Base-by-base conservation (phyloP, 2,888 invertebrate species). In the Hirtodrosophila cameraria region DNA sequence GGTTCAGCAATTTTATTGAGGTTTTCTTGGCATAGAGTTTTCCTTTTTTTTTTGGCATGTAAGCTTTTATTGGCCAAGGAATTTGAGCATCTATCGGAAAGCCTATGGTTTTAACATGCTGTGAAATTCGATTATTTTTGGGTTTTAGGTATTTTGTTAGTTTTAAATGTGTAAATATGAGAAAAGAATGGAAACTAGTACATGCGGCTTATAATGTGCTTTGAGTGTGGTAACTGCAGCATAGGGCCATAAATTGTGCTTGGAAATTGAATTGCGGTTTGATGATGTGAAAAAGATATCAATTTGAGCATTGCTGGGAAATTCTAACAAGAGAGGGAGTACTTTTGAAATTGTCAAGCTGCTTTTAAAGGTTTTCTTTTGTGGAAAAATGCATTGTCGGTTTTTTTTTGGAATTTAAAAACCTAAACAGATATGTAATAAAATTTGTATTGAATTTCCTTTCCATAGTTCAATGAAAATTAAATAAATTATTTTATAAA, bases 51-150 rank as follows among this genome's bases (percentile, higher is more conserved):
- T 41, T 9, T 27, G 38, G 6, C 39, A 42, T 43, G 30, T 6
- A 31, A 52, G 31, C 33, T 66, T 74, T 59, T 62, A 62, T 73
- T 62, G 54, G 45, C 20, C 43, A 25, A 25, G 42, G 16, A 50
- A 50, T 45, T 54, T 48, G 36, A 13, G 2, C 38, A 38, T 31
- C 36, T 30, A 57, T 36, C 27, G 66, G 66, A 39, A 43, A 27
- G 73, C 39, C 58, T 33, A 50, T 65, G 52, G 55, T 46, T 28
- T 54, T 50, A 58, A 73, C 65, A 49, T 61, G 74, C 73, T 48
- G 48, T 50, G 55, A 64, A 72, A 72, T 73, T 64, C 42, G 72
- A 64, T 72, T 73, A 71, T 63, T 54, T 50, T 15, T 33, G 27
- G 18, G 18, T 39, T 43, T 64, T 35, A 5, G 15, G 15, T 42